A percentile compares a stretch with the other conserved stretches of the same genome.
These are phyloP conservation scores for Sigmodon hispidus DNA, from an alignment of 2,113 vertebrate species.

Conservation along the genomic window DNA sequence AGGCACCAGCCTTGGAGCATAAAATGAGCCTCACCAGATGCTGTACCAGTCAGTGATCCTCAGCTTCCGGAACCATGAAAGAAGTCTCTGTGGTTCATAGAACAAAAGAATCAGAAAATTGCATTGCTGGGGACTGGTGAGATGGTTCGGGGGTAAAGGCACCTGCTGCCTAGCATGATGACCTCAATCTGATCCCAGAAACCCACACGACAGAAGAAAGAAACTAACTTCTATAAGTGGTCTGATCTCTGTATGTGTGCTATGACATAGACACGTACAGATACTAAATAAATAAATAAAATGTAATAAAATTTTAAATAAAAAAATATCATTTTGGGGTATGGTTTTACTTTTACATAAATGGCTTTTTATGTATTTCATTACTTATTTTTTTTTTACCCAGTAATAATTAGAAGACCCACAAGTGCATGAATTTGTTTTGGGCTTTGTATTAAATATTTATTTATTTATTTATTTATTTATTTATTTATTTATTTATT, in stretches of 20 bases:
- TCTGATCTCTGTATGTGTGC: neutral
- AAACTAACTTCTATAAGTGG: neutral
- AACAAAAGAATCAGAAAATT: neutral
- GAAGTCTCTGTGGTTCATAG: neutral
- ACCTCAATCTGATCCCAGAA: neutral
- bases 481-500: neutral
- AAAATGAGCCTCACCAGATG: neutral
- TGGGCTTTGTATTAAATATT: neutral
- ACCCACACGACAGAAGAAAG: neutral
- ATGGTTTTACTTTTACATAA: neutral
- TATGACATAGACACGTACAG: neutral
- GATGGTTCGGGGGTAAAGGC: neutral
- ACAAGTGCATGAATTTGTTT: too few relatives aligned
- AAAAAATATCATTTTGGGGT: neutral
- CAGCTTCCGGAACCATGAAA: neutral
- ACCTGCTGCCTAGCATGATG: neutral
- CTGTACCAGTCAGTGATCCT: neutral
- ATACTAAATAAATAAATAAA: neutral
- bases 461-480: too few relatives aligned
- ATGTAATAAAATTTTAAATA: neutral
- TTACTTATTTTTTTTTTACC: neutral
- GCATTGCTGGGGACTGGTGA: neutral
- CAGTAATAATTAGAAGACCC: neutral
- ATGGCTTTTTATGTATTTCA: neutral
- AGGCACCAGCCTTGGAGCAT: neutral